Evolutionary conservation across 2,888 invertebrate genomes (phyloP).

Genomic region (Sphaerophoria taeniata): DNA sequence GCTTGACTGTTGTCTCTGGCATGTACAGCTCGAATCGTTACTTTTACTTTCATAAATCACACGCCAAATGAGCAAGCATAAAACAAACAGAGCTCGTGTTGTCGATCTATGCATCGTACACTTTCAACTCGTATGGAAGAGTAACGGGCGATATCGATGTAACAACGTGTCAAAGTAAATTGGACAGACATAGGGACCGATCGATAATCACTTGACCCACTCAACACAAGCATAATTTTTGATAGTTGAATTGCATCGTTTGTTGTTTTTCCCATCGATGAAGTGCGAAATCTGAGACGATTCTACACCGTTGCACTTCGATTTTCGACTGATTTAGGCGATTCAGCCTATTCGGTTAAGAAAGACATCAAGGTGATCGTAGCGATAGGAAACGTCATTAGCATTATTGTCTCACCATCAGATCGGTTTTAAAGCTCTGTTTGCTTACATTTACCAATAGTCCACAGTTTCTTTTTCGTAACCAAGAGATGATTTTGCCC

Average conservation of each 20-base stretch:
- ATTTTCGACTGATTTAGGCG: conserved; percentile 3
- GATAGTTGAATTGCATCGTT: conserved; percentile 57
- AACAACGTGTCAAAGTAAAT: conserved; percentile 73
- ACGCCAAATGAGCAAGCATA: conserved; percentile 57
- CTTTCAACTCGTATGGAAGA: conserved; percentile 28
- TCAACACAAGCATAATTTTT: conserved; percentile 57
- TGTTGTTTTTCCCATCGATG: conserved; percentile 35
- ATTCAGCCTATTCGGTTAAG: conserved; percentile 54
- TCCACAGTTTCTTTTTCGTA: no score
- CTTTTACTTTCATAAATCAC: conserved; percentile 76
- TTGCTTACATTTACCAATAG: background rate
- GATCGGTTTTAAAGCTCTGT: conserved; percentile 11
- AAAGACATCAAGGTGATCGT: conserved; percentile 47
- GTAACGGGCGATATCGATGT: conserved; percentile 41
- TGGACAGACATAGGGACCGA: conserved; percentile 68
- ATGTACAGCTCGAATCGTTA: conserved; percentile 58
- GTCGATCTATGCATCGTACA: background rate
- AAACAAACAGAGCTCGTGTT: conserved; percentile 38
- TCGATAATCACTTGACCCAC: conserved; percentile 58
- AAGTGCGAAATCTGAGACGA: conserved; percentile 75
- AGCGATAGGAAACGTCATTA: conserved; percentile 31
- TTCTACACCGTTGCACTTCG: conserved; percentile 63
- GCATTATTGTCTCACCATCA: conserved; percentile 32
- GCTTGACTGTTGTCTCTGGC: conserved; percentile 5
- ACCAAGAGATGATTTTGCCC: no score